Percentiles rank a stretch among this genome's conserved stretches.
These are phyloP conservation scores for Xenopus borealis DNA, from an alignment of 2,113 vertebrate species.

Conservation along the genomic window DNA sequence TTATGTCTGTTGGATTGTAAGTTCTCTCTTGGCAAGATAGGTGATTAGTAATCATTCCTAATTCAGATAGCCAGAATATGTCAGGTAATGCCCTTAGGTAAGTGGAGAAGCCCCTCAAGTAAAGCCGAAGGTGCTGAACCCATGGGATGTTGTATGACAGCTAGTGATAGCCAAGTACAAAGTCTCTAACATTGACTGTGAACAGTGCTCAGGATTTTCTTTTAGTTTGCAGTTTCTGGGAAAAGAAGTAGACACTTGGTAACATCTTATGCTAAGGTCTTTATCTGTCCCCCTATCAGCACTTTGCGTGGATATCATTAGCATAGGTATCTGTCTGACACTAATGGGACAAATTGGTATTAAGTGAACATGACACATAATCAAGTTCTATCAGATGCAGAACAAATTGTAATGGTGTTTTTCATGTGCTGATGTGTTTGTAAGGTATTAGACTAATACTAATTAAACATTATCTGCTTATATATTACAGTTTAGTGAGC, in stretches of 20 bases:
- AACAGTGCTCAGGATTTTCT: not conserved
- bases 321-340: too few relatives aligned
- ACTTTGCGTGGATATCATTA: not conserved
- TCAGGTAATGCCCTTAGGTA: slow-evolving; percentile 25
- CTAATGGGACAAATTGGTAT: not conserved
- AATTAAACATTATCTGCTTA: too few relatives aligned
- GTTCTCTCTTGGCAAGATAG: not conserved
- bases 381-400: not conserved
- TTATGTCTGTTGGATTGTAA: not conserved
- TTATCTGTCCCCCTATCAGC: not conserved
- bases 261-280: not conserved
- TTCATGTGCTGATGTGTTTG: too few relatives aligned
- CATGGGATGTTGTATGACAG: slow-evolving; percentile 6
- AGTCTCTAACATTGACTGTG: slow-evolving; percentile 1
- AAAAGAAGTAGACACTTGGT: not conserved
- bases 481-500: too few relatives aligned
- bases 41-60: not conserved
- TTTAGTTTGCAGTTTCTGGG: not conserved
- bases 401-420: too few relatives aligned
- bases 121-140: slow-evolving; percentile 10
- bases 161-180: slow-evolving; percentile 19
- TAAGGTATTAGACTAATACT: too few relatives aligned
- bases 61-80: slow-evolving; percentile 2
- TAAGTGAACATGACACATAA: not conserved
- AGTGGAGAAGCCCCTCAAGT: slow-evolving; percentile 3